Percentiles rank a stretch among this genome's conserved stretches.
Conservation (phyloP, 2,888 invertebrate species). For the Clostera curtula region DNA sequence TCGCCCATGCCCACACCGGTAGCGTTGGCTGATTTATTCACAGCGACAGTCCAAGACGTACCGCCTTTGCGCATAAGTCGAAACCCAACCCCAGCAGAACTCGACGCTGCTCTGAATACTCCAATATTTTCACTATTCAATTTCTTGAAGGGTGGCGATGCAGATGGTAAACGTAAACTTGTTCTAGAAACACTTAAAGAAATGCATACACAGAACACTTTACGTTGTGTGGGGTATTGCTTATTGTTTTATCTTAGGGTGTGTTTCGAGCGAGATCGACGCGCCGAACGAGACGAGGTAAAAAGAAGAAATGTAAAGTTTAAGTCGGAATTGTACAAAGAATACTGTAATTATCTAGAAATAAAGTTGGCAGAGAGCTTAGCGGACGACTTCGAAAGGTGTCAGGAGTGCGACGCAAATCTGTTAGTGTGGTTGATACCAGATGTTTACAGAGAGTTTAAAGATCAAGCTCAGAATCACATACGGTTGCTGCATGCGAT, state of each 20-base stretch:
- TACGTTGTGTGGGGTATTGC: slow-evolving; percentile 87
- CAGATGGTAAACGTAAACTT: slow-evolving; percentile 85
- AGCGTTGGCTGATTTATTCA: slow-evolving; percentile 62
- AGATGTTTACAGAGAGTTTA: slow-evolving; percentile 93
- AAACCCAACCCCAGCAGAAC: slow-evolving; percentile 65
- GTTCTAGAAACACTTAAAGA: slow-evolving; percentile 87
- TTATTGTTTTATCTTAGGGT: slow-evolving; percentile 93
- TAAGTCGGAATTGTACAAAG: slow-evolving; percentile 90
- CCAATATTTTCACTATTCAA: slow-evolving; percentile 92
- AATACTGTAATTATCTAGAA: slow-evolving; percentile 88
- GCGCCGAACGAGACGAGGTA: slow-evolving; percentile 59
- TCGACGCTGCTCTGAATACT: slow-evolving; percentile 82
- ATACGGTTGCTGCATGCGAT: slow-evolving; percentile 91
- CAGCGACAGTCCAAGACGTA: slow-evolving; percentile 65
- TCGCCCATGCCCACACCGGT: slow-evolving; percentile 54
- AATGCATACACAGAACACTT: slow-evolving; percentile 78
- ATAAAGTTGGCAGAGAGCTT: slow-evolving; percentile 83
- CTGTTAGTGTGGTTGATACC: slow-evolving; percentile 95
- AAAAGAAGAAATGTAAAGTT: slow-evolving; percentile 79
- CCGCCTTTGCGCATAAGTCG: slow-evolving; percentile 64
- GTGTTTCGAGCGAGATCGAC: slow-evolving; percentile 71
- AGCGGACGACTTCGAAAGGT: slow-evolving; percentile 87
- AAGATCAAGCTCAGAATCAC: slow-evolving; percentile 90
- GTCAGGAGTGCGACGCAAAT: slow-evolving; percentile 91
- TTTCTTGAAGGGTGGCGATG: slow-evolving; percentile 81